These are phyloP conservation scores for Tringa solitaria DNA, from an alignment of 2,113 vertebrate species.

Conservation along the genomic window DNA sequence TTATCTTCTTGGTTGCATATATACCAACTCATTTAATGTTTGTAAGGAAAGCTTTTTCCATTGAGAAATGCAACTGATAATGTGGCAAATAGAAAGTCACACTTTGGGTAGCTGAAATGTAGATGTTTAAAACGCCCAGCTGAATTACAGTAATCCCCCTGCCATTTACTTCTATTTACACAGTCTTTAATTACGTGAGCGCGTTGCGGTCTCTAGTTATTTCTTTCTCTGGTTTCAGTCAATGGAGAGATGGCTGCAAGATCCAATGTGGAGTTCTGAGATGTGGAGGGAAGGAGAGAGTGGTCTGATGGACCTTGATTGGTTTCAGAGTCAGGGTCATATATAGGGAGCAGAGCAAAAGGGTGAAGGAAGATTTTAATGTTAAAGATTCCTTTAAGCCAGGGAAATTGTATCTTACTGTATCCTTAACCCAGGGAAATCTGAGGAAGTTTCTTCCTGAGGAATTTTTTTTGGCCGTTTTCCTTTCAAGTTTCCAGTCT, in stretches of 20 bases:
- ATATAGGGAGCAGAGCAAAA: neutral
- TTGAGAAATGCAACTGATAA: neutral
- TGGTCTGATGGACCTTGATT: neutral
- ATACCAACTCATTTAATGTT: neutral
- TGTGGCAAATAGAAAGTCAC: neutral
- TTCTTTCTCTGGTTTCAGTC: neutral
- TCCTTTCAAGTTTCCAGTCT: neutral
- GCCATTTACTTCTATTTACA: neutral
- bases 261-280: neutral
- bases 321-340: neutral
- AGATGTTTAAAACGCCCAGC: neutral
- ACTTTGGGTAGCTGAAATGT: neutral
- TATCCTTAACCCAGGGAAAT: neutral
- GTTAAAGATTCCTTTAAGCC: neutral
- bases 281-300: neutral
- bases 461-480: neutral
- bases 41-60: neutral
- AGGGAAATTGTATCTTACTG: neutral
- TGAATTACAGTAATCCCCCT: neutral
- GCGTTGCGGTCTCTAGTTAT: neutral
- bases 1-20: neutral
- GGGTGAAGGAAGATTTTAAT: neutral
- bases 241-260: neutral
- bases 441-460: neutral
- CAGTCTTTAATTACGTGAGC: neutral